Evolutionary conservation across 2,888 invertebrate genomes (phyloP).

Genomic region (Alsophila aescularia): DNA sequence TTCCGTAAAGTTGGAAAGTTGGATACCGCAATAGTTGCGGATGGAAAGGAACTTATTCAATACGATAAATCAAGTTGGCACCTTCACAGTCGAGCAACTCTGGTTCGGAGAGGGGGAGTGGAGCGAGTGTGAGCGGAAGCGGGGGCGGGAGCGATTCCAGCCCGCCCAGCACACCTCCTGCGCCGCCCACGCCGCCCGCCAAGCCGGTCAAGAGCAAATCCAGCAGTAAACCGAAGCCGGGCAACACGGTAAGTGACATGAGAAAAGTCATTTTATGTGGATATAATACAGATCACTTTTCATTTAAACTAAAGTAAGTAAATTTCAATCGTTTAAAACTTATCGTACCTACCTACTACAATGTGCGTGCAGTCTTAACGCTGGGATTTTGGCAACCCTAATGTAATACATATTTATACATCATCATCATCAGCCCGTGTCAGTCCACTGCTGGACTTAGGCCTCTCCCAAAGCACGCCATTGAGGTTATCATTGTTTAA

Average conservation of each 20-base stretch:
- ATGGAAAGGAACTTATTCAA: constrained; percentile 43
- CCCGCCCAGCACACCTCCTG: constrained; percentile 76
- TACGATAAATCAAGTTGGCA: constrained; percentile 42
- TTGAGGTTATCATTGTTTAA: too few relatives aligned
- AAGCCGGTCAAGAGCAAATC: constrained; percentile 55
- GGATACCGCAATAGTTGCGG: constrained; percentile 42
- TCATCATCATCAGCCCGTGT: too few relatives aligned
- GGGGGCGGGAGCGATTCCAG: constrained; percentile 64
- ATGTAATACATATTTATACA: too few relatives aligned
- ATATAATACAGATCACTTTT: too few relatives aligned
- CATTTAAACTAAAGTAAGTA: too few relatives aligned
- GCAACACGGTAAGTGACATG: constrained; percentile 54
- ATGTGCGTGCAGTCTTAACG: too few relatives aligned
- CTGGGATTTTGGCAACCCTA: too few relatives aligned
- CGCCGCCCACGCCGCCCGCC: constrained; percentile 63
- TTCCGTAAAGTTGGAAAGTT: constrained; percentile 38
- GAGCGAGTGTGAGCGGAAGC: constrained; percentile 54
- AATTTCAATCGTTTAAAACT: too few relatives aligned
- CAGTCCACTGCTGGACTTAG: too few relatives aligned
- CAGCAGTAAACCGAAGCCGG: constrained; percentile 55
- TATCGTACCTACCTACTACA: too few relatives aligned
- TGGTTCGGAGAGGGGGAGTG: constrained; percentile 66
- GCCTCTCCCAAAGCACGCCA: too few relatives aligned
- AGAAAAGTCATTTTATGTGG: too few relatives aligned
- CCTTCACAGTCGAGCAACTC: constrained; percentile 69